These are phyloP conservation scores for Empis livida DNA, from an alignment of 2,888 invertebrate species.

Conservation along the genomic window DNA sequence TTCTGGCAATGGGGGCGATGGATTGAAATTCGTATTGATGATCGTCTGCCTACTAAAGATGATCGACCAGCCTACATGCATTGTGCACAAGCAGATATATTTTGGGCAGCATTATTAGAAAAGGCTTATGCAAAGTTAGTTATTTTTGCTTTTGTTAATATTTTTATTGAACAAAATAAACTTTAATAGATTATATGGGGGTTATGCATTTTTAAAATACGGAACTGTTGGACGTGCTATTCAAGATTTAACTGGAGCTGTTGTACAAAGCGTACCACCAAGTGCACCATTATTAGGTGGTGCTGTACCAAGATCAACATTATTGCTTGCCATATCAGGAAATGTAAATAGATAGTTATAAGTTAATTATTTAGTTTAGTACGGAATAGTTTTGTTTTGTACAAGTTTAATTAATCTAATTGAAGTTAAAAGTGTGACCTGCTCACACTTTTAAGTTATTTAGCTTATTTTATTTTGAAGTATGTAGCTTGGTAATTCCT, in stretches of 20 bases:
- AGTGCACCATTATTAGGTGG: constrained; percentile 40
- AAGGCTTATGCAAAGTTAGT: constrained; percentile 70
- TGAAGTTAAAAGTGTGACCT: no score
- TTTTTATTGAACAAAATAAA: no score
- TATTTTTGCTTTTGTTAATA: no score
- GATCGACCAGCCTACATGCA: constrained; percentile 49
- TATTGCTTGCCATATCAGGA: constrained; percentile 51
- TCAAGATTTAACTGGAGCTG: constrained; percentile 61
- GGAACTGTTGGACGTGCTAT: constrained; percentile 54
- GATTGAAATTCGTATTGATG: constrained; percentile 63
- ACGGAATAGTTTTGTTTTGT: no score
- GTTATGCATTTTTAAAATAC: constrained; percentile 50
- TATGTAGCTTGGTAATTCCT: no score
- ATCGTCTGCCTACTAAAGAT: constrained; percentile 56
- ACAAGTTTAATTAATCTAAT: no score
- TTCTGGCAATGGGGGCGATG: constrained; percentile 74
- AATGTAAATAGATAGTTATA: constrained; percentile 36
- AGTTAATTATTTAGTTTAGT: not conserved
- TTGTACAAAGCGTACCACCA: constrained; percentile 50
- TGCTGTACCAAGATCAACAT: constrained; percentile 56
- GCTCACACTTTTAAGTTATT: no score
- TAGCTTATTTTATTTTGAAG: no score
- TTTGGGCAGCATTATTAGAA: constrained; percentile 65
- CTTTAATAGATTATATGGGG: constrained; percentile 49
- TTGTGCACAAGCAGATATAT: constrained; percentile 41